Percentiles rank a stretch among this genome's conserved stretches.
These are phyloP conservation scores for Aromia moschata DNA, from an alignment of 2,888 invertebrate genomes.

Conservation along the genomic window DNA sequence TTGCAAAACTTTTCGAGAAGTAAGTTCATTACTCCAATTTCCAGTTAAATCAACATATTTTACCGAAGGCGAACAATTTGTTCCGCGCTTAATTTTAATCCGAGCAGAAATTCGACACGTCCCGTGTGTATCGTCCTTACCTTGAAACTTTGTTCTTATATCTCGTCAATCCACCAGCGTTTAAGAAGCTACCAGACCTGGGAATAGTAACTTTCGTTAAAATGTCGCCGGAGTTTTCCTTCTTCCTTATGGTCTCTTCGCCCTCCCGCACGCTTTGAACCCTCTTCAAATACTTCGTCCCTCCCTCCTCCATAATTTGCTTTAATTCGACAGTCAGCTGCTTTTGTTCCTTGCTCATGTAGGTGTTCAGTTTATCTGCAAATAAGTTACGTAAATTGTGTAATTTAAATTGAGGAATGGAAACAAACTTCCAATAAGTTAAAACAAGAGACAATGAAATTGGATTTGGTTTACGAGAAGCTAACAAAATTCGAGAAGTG, in stretches of 20 bases:
- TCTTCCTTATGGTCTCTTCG: conserved; percentile 57
- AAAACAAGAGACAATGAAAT: no score
- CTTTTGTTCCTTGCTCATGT: conserved; percentile 64
- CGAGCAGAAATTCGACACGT: no score
- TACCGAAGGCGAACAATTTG: no score
- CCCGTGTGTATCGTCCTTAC: conserved; percentile 60
- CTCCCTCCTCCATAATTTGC: conserved; percentile 58
- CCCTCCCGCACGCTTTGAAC: conserved; percentile 61
- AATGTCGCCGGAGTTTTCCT: conserved; percentile 78
- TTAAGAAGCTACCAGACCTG: conserved; percentile 85
- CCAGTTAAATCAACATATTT: no score
- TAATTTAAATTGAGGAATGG: no score
- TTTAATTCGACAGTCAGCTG: conserved; percentile 64
- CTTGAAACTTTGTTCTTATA: conserved; percentile 78
- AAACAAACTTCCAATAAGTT: no score
- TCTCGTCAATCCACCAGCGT: conserved; percentile 79
- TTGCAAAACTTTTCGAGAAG: no score
- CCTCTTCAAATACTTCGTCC: conserved; percentile 61
- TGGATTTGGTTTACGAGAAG: no score
- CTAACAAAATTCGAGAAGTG: no score
- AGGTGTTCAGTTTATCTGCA: conserved; percentile 65
- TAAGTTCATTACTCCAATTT: no score
- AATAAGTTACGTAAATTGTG: no score
- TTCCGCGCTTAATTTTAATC: no score
- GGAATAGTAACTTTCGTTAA: conserved; percentile 88